These are phyloP conservation scores for Gastrophysa polygoni DNA, from an alignment of 2,888 invertebrate genomes.

Conservation along the genomic window DNA sequence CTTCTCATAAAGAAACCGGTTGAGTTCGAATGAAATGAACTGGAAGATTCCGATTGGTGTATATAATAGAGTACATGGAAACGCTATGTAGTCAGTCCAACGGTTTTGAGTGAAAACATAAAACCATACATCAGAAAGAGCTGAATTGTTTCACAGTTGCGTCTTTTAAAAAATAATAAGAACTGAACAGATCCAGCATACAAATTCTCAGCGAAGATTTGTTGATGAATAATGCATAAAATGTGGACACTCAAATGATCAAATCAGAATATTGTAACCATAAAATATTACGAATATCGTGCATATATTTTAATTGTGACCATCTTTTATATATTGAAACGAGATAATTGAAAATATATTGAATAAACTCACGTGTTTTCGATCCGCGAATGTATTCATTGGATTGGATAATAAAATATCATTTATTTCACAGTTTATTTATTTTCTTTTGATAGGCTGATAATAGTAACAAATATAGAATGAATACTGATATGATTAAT, in stretches of 20 bases:
- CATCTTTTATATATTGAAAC: too few species aligned
- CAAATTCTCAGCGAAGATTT: too few species aligned
- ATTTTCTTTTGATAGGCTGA: neutral
- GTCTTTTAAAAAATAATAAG: too few species aligned
- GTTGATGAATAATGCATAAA: too few species aligned
- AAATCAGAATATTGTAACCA: too few species aligned
- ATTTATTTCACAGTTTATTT: neutral
- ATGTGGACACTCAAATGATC: too few species aligned
- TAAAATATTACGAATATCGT: too few species aligned
- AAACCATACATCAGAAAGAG: neutral
- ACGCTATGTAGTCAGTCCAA: neutral
- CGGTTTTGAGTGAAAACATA: neutral
- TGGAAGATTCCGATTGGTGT: conserved; percentile 22
- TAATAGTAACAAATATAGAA: neutral
- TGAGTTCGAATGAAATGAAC: conserved; percentile 19
- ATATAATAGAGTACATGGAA: conserved; percentile 8
- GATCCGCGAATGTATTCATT: neutral
- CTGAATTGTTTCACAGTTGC: neutral
- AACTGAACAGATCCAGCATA: too few species aligned
- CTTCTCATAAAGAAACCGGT: conserved; percentile 13
- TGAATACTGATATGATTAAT: neutral
- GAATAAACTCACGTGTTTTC: neutral
- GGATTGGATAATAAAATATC: neutral
- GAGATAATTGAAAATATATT: neutral
- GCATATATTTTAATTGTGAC: too few species aligned